phyloP scores from a whole-genome alignment of 2,113 vertebrate species.

The Actenoides lindsayi region DNA sequence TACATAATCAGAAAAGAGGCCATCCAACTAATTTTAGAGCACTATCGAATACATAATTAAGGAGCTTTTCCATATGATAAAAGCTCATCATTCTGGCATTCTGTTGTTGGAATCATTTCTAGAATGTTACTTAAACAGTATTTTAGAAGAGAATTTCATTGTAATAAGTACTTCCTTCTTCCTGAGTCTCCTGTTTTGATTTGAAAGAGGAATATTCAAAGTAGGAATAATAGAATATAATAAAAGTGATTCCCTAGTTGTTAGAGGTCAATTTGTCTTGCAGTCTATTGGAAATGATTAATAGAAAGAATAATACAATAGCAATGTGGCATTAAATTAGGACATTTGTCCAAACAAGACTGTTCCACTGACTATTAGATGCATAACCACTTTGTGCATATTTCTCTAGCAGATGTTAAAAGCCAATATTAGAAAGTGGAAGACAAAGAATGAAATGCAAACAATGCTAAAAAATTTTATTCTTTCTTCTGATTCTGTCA shows the following conservation, averaged over 20 bases:
- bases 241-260: not conserved
- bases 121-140: not conserved
- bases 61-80: conserved; percentile 14
- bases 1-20: not conserved
- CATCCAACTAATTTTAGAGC: conserved; percentile 31
- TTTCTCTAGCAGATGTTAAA: not conserved
- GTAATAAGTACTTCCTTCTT: conserved; percentile 30
- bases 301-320: not conserved
- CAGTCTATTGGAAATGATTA: not conserved
- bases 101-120: not conserved
- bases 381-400: not conserved
- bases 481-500: not conserved
- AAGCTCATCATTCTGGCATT: conserved; percentile 45
- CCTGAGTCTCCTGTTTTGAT: not conserved
- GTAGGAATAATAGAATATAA: not conserved
- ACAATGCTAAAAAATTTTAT: not conserved
- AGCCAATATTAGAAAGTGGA: not conserved
- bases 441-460: not conserved
- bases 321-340: not conserved
- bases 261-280: conserved; percentile 12
- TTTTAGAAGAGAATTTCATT: conserved; percentile 3
- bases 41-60: conserved; percentile 43
- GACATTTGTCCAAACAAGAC: not conserved
- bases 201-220: not conserved
- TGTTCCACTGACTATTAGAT: not conserved